Evolutionary conservation across 2,113 vertebrate species (phyloP).

Genomic region (Phasianus colchicus): DNA sequence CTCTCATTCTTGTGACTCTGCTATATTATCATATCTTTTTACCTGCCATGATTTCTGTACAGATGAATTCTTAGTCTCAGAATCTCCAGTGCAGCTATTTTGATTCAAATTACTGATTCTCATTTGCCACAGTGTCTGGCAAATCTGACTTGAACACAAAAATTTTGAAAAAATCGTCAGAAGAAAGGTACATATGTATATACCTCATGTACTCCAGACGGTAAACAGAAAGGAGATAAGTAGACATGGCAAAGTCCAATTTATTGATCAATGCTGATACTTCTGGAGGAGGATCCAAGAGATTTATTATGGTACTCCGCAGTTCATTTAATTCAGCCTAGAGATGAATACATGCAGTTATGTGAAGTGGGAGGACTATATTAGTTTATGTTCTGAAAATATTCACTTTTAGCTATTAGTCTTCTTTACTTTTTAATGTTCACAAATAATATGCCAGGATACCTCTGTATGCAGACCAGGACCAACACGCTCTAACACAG

Average conservation of each 20-base stretch:
- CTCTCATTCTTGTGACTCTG: background rate
- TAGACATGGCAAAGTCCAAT: slow-evolving; percentile 97
- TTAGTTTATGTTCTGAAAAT: background rate
- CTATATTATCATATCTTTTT: background rate
- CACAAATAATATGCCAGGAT: background rate
- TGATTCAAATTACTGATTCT: background rate
- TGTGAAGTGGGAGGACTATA: background rate
- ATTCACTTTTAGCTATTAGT: background rate
- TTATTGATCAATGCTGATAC: slow-evolving; percentile 93
- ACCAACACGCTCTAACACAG: background rate
- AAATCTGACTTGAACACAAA: background rate
- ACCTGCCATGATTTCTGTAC: background rate
- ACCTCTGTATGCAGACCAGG: background rate
- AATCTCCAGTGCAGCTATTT: background rate
- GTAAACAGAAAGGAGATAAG: slow-evolving; percentile 95
- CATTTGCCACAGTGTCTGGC: background rate
- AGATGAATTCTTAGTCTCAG: background rate
- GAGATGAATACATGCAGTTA: background rate
- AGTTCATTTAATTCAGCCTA: slow-evolving; percentile 93
- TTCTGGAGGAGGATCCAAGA: slow-evolving; percentile 92
- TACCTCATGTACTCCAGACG: slow-evolving; percentile 97
- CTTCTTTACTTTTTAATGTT: background rate
- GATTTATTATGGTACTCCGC: slow-evolving; percentile 91
- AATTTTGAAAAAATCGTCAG: background rate
- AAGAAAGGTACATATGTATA: background rate